Evolutionary conservation across 2,113 vertebrate species (phyloP).

Genomic region (Prietella phreatophila): DNA sequence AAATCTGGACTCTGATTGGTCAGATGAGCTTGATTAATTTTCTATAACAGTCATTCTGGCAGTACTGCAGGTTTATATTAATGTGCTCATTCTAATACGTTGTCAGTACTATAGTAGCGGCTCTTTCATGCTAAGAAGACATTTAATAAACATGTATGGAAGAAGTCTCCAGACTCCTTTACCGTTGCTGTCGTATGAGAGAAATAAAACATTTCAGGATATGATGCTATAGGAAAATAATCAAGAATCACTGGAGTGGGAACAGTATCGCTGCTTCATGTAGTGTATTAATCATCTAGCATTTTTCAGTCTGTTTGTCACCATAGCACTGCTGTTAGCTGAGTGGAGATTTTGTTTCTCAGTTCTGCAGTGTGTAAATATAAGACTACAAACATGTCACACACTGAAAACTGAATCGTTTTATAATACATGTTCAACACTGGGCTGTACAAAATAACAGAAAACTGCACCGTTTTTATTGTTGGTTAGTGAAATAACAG

Average conservation of each 20-base stretch:
- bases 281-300: not conserved
- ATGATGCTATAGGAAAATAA: not conserved
- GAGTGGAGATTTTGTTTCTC: not conserved
- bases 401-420: not conserved
- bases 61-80: not conserved
- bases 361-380: not conserved
- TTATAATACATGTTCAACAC: conserved; percentile 1
- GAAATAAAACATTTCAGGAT: not conserved
- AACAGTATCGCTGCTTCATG: too few relatives aligned
- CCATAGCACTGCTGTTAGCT: not conserved
- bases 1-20: not conserved
- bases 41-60: not conserved
- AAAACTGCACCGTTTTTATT: conserved; percentile 67
- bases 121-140: not conserved
- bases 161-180: not conserved
- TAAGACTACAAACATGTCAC: not conserved
- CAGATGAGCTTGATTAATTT: not conserved
- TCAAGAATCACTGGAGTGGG: not conserved
- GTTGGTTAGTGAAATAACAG: conserved; percentile 41
- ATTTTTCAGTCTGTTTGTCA: not conserved
- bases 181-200: not conserved
- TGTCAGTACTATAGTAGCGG: not conserved
- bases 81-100: not conserved
- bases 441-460: conserved; percentile 53
- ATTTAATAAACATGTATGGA: not conserved